These are phyloP conservation scores for Heliconius eleuchia DNA, from an alignment of 1,140 invertebrate genomes.

Conservation along the genomic window DNA sequence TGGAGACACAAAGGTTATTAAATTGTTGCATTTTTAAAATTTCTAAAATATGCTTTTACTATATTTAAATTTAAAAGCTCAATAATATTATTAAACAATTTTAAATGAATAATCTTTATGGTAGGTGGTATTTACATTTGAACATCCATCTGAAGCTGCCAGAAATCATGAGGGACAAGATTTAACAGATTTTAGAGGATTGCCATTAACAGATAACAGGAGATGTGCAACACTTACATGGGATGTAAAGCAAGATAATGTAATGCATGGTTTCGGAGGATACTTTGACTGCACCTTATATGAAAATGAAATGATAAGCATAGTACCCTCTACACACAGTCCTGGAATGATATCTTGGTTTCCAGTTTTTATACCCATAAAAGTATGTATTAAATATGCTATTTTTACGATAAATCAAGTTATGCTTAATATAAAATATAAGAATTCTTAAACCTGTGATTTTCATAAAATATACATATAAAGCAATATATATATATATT, in stretches of 20 bases:
- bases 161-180: conserved; percentile 62
- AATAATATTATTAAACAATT: not conserved
- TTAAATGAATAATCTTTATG: conserved; percentile 33
- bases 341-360: conserved; percentile 98
- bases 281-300: conserved; percentile 96
- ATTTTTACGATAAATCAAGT: too few relatives aligned
- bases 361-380: conserved; percentile 95
- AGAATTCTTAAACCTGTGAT: too few relatives aligned
- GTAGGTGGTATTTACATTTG: conserved; percentile 91
- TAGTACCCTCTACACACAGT: conserved; percentile 93
- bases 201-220: conserved; percentile 88
- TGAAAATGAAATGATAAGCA: conserved; percentile 93
- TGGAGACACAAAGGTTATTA: conserved; percentile 84
- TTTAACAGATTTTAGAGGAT: conserved; percentile 83
- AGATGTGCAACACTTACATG: conserved; percentile 88
- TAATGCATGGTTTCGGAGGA: conserved; percentile 96
- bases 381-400: conserved; percentile 76
- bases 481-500: too few relatives aligned
- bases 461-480: too few relatives aligned
- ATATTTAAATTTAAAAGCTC: not conserved
- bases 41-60: not conserved
- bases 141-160: conserved; percentile 85
- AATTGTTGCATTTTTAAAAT: not conserved
- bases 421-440: too few relatives aligned
- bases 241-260: conserved; percentile 86